Evolutionary conservation across 92 coral and sea anemone species (phyloP).

Genomic region (Scolanthus callimorphus): DNA sequence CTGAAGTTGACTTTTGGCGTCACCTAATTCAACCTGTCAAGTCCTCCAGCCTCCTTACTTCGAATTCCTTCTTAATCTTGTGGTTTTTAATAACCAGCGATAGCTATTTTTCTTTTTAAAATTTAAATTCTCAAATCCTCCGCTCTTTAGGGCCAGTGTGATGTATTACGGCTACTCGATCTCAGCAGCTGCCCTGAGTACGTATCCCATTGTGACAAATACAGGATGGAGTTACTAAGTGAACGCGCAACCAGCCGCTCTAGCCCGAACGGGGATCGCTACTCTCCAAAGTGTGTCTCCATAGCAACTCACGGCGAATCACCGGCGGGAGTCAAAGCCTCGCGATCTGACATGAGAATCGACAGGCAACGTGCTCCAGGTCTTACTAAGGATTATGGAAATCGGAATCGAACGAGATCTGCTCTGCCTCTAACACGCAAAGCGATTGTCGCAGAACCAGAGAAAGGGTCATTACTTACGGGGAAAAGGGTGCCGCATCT

Average conservation of each 20-base stretch:
- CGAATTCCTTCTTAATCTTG: too few species aligned
- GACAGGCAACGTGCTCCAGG: neutral
- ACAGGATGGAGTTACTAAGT: slow-evolving; percentile 42
- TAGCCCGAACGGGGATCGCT: slow-evolving; percentile 4
- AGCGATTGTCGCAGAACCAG: neutral
- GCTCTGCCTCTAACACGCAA: neutral
- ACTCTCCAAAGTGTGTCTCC: slow-evolving; percentile 9
- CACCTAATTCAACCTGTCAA: too few species aligned
- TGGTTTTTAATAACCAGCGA: too few species aligned
- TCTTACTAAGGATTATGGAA: neutral
- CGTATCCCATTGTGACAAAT: slow-evolving; percentile 45
- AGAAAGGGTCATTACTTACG: neutral
- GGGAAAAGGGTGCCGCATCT: too few species aligned
- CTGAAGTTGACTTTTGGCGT: too few species aligned
- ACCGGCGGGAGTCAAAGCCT: neutral
- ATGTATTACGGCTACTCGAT: slow-evolving; percentile 79
- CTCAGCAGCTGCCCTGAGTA: slow-evolving; percentile 70
- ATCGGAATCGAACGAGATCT: neutral
- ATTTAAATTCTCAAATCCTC: too few species aligned
- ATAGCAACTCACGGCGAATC: slow-evolving; percentile 1
- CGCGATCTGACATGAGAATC: neutral
- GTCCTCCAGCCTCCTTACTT: too few species aligned
- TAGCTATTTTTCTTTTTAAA: too few species aligned
- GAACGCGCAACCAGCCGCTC: neutral
- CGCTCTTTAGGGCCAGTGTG: slow-evolving; percentile 74